Percentiles rank a stretch among this genome's conserved stretches.
phyloP scores from a whole-genome alignment of 2,113 vertebrate genomes.

The Pandion haliaetus region DNA sequence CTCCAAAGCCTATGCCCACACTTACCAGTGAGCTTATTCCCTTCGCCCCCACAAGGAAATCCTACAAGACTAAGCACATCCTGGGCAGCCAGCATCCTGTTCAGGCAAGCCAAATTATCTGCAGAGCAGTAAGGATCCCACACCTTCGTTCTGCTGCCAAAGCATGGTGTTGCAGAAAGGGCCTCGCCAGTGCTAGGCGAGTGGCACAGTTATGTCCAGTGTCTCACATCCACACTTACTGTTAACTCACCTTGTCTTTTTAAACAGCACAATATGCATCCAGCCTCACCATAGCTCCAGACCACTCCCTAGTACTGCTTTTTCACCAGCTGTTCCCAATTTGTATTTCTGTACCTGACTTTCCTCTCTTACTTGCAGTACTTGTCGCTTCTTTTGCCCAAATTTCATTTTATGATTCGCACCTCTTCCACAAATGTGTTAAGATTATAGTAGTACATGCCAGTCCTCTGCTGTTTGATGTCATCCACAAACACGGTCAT shows the following conservation, averaged over 20 bases:
- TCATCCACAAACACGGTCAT: not conserved
- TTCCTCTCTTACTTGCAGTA: not conserved
- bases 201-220: not conserved
- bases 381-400: accelerated
- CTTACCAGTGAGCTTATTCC: not conserved
- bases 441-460: not conserved
- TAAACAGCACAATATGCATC: not conserved
- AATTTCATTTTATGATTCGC: not conserved
- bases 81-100: not conserved
- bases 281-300: not conserved
- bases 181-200: not conserved
- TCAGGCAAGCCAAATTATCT: not conserved
- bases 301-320: not conserved
- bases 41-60: not conserved
- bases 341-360: not conserved
- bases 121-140: not conserved
- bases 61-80: not conserved
- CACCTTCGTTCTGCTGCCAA: not conserved
- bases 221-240: not conserved
- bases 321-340: not conserved
- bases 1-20: not conserved
- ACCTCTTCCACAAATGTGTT: not conserved
- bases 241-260: not conserved
- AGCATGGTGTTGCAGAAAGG: not conserved
- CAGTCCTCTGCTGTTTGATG: not conserved